phyloP scores from a whole-genome alignment of 92 coral and sea anemone genomes.

The Umimayanthus chanpuru region DNA sequence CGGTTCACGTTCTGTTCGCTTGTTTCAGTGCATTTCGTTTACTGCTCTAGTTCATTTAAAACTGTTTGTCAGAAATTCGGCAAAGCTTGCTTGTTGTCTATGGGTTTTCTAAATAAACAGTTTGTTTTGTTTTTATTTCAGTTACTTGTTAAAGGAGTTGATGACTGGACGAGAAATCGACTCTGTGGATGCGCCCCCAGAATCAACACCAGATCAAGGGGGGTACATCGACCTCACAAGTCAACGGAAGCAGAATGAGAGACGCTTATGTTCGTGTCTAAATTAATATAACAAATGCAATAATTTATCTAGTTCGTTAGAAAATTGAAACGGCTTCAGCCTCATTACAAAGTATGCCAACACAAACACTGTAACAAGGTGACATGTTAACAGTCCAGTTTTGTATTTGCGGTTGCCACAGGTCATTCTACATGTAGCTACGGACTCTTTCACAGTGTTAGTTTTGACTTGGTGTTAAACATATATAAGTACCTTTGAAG shows the following conservation, averaged over 20 bases:
- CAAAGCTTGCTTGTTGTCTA: background rate
- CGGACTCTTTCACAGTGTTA: too few relatives aligned
- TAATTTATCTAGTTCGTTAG: constrained; percentile 27
- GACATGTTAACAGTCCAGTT: too few relatives aligned
- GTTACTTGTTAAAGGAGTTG: constrained; percentile 83
- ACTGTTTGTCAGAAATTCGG: background rate
- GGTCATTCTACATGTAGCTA: too few relatives aligned
- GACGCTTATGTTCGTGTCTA: constrained; percentile 52
- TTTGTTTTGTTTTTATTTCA: constrained; percentile 35
- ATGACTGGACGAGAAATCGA: constrained; percentile 64
- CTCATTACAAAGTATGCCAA: too few relatives aligned
- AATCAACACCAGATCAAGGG: constrained; percentile 56
- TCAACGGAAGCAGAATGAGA: constrained; percentile 53
- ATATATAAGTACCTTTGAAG: too few relatives aligned
- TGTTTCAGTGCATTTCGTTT: too few relatives aligned
- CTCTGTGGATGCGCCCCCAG: constrained; percentile 27
- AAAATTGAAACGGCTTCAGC: background rate
- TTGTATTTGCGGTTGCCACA: too few relatives aligned
- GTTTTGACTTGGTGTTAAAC: too few relatives aligned
- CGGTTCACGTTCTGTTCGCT: too few relatives aligned
- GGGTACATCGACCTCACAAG: constrained; percentile 77
- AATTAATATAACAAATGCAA: background rate
- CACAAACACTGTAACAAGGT: too few relatives aligned
- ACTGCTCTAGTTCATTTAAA: too few relatives aligned
- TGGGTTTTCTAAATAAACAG: background rate